Evolutionary conservation across 2,113 vertebrate genomes (phyloP).

Genomic region (Gymnocephalus cernua): DNA sequence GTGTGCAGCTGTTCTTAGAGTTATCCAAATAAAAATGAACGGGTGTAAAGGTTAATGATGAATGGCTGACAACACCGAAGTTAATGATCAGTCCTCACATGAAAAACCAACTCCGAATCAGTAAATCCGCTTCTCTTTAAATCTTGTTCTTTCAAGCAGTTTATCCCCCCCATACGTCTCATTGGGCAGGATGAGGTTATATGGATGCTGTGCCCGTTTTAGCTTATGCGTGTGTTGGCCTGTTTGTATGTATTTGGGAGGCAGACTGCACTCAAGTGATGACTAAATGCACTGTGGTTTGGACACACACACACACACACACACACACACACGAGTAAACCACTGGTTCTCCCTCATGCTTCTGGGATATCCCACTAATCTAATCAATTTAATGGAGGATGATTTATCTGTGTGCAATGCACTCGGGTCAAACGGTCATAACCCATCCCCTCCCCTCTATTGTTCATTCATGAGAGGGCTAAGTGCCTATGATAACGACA

Average conservation of each 20-base stretch:
- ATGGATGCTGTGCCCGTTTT: background rate
- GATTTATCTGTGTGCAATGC: conserved; percentile 34
- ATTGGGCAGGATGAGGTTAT: conserved; percentile 36
- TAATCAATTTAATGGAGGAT: conserved; percentile 50
- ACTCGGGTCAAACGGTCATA: conserved; percentile 35
- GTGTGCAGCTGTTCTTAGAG: conserved; percentile 36
- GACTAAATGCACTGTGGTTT: conserved; percentile 56
- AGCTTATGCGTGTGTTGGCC: conserved; percentile 23
- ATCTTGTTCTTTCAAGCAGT: conserved; percentile 4
- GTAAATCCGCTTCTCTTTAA: conserved; percentile 14
- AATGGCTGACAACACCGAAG: conserved; percentile 15
- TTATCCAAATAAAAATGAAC: conserved; percentile 38
- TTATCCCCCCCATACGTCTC: background rate
- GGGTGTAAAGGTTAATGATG: conserved; percentile 37
- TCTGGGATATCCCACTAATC: conserved; percentile 58
- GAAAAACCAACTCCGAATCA: conserved; percentile 18
- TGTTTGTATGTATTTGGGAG: conserved; percentile 35
- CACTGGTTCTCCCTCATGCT: conserved; percentile 42
- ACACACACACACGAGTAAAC: conserved; percentile 32
- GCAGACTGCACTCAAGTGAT: conserved; percentile 34
- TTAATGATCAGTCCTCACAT: conserved; percentile 23
- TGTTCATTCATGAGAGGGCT: conserved; percentile 32
- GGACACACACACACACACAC: conserved; percentile 8
- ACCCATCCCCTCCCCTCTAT: conserved; percentile 1
- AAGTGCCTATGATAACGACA: conserved; percentile 10